Percentiles rank a stretch among this genome's conserved stretches.
phyloP scores from a whole-genome alignment of 2,888 invertebrate species.

The Acleris emargana region DNA sequence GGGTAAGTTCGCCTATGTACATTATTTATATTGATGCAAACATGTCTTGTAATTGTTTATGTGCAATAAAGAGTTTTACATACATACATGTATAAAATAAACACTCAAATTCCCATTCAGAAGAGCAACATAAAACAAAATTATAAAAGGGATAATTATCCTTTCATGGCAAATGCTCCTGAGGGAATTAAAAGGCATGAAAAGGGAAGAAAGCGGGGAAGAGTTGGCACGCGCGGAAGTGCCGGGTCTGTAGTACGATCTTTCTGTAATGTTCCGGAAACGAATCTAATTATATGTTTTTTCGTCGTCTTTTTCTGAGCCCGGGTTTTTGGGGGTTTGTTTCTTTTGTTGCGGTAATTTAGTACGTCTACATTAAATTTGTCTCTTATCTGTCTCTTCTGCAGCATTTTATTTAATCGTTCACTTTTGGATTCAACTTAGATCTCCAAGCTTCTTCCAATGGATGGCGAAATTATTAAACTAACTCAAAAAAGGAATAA shows the following conservation, averaged over 20 bases:
- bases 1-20: no score
- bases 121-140: constrained; percentile 9
- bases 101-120: not conserved
- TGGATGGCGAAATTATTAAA: no score
- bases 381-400: no score
- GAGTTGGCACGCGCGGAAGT: constrained; percentile 8
- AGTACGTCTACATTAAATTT: not conserved
- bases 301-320: constrained; percentile 1
- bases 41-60: no score
- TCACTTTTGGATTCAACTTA: no score
- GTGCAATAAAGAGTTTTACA: no score
- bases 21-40: no score
- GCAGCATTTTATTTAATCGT: no score
- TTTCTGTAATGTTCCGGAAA: constrained; percentile 17
- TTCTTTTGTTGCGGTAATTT: constrained; percentile 4
- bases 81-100: no score
- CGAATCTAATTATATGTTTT: constrained; percentile 23
- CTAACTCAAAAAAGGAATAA: no score
- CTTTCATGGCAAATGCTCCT: constrained; percentile 11
- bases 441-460: no score
- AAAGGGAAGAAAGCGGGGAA: constrained; percentile 3
- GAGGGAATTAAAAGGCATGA: constrained; percentile 11
- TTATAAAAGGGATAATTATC: constrained; percentile 21
- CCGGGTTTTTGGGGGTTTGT: not conserved
- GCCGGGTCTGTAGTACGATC: not conserved